Evolutionary conservation across 2,113 vertebrate species (phyloP).

Genomic region (Indri indri): DNA sequence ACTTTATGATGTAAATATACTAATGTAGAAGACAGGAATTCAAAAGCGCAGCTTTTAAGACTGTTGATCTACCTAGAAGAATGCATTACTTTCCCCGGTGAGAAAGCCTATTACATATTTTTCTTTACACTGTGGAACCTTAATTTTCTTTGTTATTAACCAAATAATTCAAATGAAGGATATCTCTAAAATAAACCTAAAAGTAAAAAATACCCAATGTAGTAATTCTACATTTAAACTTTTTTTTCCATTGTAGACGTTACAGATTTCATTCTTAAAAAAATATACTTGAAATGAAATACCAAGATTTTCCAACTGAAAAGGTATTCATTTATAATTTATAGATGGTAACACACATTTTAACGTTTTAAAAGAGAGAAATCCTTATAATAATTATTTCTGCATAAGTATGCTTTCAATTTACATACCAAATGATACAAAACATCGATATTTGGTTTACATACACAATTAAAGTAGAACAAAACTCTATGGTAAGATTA

Average conservation of each 20-base stretch:
- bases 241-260: not conserved
- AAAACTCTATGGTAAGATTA: constrained; percentile 74
- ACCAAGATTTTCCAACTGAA: constrained; percentile 7
- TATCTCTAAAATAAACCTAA: not conserved
- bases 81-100: not conserved
- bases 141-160: not conserved
- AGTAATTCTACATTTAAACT: not conserved
- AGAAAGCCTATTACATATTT: not conserved
- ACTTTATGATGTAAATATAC: not conserved
- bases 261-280: constrained; percentile 31
- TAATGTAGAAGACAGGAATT: not conserved
- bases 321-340: not conserved
- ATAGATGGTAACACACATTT: not conserved
- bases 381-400: not conserved
- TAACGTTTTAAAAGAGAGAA: not conserved
- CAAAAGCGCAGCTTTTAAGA: not conserved
- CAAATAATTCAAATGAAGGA: not conserved
- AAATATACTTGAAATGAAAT: constrained; percentile 31
- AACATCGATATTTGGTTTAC: not conserved
- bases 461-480: not conserved
- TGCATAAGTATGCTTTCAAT: not conserved
- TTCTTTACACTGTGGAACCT: not conserved
- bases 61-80: not conserved
- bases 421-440: not conserved
- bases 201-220: not conserved